Conservation (phyloP, 2,797 vertebrate genomes). For the Chelmon rostratus region DNA sequence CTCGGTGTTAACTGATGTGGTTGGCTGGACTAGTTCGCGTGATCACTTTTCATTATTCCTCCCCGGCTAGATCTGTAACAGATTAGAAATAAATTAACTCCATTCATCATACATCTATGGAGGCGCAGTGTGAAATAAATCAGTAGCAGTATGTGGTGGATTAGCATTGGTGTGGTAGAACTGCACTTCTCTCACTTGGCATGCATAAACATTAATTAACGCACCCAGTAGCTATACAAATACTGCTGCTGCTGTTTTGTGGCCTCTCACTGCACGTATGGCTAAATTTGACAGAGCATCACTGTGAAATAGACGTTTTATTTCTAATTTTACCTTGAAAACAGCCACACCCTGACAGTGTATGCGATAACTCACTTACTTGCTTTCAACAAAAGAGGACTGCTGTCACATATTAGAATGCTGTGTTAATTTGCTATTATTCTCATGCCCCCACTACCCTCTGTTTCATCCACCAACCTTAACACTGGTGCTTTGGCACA, state of each 20-base stretch:
- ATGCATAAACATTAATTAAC: constrained; percentile 47
- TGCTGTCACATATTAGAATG: constrained; percentile 13
- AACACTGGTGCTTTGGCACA: constrained; percentile 55
- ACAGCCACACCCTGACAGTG: no score
- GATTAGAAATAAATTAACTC: constrained; percentile 79
- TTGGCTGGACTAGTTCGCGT: constrained; percentile 48
- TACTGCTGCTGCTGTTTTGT: constrained; percentile 4
- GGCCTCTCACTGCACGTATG: background rate
- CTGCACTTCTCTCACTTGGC: constrained; percentile 27
- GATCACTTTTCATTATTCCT: constrained; percentile 73
- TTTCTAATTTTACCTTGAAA: constrained; percentile 25
- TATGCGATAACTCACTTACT: constrained; percentile 1
- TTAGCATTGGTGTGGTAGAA: constrained; percentile 34
- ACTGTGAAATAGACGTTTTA: background rate
- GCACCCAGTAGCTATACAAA: background rate
- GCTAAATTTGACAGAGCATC: constrained; percentile 13
- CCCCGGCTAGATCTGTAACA: constrained; percentile 63
- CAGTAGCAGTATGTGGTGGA: constrained; percentile 36
- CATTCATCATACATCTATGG: constrained; percentile 70
- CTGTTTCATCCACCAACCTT: constrained; percentile 32
- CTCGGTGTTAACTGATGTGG: constrained; percentile 60
- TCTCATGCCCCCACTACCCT: background rate
- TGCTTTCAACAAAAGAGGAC: background rate
- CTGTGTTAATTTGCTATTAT: background rate
- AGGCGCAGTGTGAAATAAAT: constrained; percentile 50